Evolutionary conservation across 2,113 vertebrate species (phyloP).

Genomic region (Galeopterus variegatus): DNA sequence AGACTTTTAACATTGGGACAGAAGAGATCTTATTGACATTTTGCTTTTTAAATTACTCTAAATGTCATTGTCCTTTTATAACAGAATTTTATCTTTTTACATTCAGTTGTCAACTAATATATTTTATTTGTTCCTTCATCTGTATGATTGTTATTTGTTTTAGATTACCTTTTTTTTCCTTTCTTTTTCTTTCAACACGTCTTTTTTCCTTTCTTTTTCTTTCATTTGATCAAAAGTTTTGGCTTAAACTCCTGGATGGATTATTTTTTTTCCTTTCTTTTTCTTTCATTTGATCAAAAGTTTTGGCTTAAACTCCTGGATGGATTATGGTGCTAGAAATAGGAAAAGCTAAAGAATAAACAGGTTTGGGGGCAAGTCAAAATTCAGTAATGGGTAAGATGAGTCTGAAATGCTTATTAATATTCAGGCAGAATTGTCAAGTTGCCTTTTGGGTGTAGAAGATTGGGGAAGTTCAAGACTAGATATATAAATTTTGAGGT

Average conservation of each 20-base stretch:
- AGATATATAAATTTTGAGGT: background rate
- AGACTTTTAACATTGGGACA: background rate
- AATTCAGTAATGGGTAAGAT: background rate
- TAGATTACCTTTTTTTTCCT: background rate
- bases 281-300: conserved; percentile 12
- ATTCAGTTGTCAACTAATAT: background rate
- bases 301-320: background rate
- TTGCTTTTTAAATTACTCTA: background rate
- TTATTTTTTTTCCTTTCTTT: background rate
- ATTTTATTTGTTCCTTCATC: background rate
- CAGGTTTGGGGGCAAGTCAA: background rate
- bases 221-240: conserved; percentile 3
- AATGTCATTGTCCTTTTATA: background rate
- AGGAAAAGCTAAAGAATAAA: background rate
- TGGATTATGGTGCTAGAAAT: background rate
- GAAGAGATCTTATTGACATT: background rate
- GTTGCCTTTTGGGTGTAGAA: background rate
- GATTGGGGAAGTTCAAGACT: background rate
- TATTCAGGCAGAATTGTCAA: background rate
- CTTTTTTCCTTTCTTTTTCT: background rate
- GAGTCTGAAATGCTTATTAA: background rate
- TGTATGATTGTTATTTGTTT: background rate
- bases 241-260: background rate
- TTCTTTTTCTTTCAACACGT: too few relatives aligned
- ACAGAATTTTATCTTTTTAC: conserved; percentile 19